These are phyloP conservation scores for Hydrolagus colliei DNA, from an alignment of 2,797 vertebrate species.

Conservation along the genomic window DNA sequence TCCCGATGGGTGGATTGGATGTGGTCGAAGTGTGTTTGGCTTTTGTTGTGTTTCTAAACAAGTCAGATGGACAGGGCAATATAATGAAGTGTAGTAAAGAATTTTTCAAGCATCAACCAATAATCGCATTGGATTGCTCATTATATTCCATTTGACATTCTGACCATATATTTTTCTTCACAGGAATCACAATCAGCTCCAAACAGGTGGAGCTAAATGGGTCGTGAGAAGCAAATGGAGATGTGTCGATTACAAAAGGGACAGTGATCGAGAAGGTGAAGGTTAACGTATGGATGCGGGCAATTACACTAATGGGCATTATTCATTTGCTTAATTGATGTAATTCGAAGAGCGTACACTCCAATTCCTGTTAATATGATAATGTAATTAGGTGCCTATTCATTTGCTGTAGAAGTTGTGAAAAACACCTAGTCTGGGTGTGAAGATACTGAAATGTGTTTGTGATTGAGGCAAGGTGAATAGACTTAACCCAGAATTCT, in stretches of 20 bases:
- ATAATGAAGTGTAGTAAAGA: too few species aligned
- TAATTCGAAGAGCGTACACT: conserved; percentile 27
- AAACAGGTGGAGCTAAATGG: neutral
- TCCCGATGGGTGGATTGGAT: too few species aligned
- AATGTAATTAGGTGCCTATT: conserved; percentile 31
- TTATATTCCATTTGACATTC: neutral
- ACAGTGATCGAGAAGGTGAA: conserved; percentile 19
- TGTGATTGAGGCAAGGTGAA: conserved; percentile 22
- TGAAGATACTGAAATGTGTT: conserved; percentile 21
- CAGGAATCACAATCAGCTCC: too few species aligned
- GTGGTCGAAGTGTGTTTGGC: too few species aligned
- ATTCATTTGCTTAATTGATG: conserved; percentile 32
- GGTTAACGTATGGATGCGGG: conserved; percentile 22
- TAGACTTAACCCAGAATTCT: conserved; percentile 9
- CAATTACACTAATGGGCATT: conserved; percentile 32
- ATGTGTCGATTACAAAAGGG: conserved; percentile 5
- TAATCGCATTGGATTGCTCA: neutral
- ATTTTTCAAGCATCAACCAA: neutral
- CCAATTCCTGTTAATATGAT: conserved; percentile 32
- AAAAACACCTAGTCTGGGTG: conserved; percentile 28
- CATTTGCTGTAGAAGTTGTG: conserved; percentile 30
- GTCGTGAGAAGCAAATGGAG: neutral
- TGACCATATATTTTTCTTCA: neutral
- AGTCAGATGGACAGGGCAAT: too few species aligned
- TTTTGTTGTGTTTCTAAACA: too few species aligned